phyloP scores from a whole-genome alignment of 2,797 vertebrate genomes.

The Ctenosaura bakeri region DNA sequence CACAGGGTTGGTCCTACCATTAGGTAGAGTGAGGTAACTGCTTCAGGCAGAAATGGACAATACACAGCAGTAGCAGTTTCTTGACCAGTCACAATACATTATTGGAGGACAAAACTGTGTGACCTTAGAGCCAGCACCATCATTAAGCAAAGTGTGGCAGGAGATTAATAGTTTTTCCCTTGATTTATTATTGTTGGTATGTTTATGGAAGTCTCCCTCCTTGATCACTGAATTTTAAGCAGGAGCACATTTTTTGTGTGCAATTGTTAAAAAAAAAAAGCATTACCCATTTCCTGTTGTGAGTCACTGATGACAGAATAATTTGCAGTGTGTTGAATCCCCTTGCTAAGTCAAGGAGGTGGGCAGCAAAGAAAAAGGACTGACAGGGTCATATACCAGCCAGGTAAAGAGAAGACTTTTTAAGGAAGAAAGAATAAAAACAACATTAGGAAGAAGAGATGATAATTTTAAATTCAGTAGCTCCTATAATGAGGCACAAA shows the following conservation, averaged over 20 bases:
- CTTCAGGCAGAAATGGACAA: too few relatives aligned
- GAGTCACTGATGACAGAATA: constrained; percentile 95
- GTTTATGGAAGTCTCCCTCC: neutral
- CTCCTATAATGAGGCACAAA: neutral
- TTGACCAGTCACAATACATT: too few relatives aligned
- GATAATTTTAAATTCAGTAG: neutral
- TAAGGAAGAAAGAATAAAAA: constrained; percentile 31
- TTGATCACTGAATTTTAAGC: neutral
- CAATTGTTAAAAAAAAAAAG: neutral
- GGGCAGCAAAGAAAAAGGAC: constrained; percentile 94
- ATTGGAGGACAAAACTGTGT: too few relatives aligned
- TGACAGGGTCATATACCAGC: constrained; percentile 99
- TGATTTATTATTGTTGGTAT: neutral
- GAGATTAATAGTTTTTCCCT: neutral
- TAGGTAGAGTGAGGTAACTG: too few relatives aligned
- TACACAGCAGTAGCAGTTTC: too few relatives aligned
- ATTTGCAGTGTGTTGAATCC: constrained; percentile 95
- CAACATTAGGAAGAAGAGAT: constrained; percentile 16
- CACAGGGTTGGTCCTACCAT: too few relatives aligned
- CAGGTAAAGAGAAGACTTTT: constrained; percentile 93
- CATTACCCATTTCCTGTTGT: constrained; percentile 95
- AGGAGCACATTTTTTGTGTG: neutral
- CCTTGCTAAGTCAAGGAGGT: constrained; percentile 96
- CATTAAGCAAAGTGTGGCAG: too few relatives aligned
- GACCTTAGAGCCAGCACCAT: too few relatives aligned